Evolutionary conservation across 2,888 invertebrate genomes (phyloP), one percentile per base, ranked within the genome.

Genomic region (Lepeophtheirus nordmannii): DNA sequence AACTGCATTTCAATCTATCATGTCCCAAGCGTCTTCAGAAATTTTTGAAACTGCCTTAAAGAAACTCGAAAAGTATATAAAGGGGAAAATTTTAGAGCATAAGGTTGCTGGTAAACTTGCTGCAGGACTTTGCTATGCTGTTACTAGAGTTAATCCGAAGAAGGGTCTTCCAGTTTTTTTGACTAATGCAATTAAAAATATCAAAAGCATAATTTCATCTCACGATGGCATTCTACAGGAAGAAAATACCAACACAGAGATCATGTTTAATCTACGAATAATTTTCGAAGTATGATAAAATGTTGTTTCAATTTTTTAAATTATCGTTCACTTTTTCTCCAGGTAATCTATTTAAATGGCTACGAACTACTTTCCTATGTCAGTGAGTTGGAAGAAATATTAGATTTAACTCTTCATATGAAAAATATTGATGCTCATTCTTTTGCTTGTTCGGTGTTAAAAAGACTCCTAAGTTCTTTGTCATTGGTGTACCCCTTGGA

Each of bases 61-160:
- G 70, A 88, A 88, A 74, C 79, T 92, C 40, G 83, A 83, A 69
- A 77, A 81, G 11, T 91, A 88, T 74, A 73, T 78, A 0, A 83
- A 82, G 0, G 82, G 82, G 65, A 82, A 83, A 38, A 83, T 88
- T n/a, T 82, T 88, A 70, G 92, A 92, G 74, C 84, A 85, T 0
- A 84, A 84, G 71, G 86, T 91, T 0, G 85, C 89, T 0, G 91
- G 90, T 0, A 84, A 84, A 73, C 81, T 88, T 74, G 82, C 87
- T 0, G 87, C 86, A 0, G 82, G 83, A 11, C 76, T 91, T 68
- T 81, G 87, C 68, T 81, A 83, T 67, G 76, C 79, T 40, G 78
- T 78, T 67, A 75, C 78, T 46, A 78, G 76, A 74, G 78, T 79
- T 71, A 70, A 72, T 66, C 81, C 88, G 0, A 81, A 81, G 67